Base-by-base conservation (phyloP, 2,113 vertebrate species). In the Oenanthe melanoleuca region DNA sequence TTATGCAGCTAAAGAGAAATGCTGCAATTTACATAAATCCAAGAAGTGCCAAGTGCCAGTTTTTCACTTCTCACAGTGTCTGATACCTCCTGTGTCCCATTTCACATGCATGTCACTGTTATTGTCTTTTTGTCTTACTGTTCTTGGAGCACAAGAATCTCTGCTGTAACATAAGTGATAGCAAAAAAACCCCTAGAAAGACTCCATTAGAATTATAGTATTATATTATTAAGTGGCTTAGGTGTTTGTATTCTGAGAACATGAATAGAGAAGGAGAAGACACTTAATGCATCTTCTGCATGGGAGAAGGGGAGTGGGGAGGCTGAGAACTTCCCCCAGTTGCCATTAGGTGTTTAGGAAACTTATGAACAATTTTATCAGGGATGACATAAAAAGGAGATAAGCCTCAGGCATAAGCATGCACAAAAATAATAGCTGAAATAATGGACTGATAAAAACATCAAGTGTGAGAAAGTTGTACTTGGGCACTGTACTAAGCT, bases 261-360 rank as follows among this genome's bases (percentile, higher is more conserved):
- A 21, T 33, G 70, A 85, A 61, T 1, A 75, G 52, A 84, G 34
- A 9, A 71, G 6, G 14, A 2, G 9, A 89, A 70, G 80, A 67
- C 6, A 29, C 44, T 75, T 34, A 47, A 60, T 23, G 65, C 40
- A 53, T 44, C 47, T 71, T 59, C 37, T 20, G 6, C 4, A 29
- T 0, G 0, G 7, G 8, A 5, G 3, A 8, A 15, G 17, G 10
- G 0, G 1, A 4, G 3, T 1, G 3, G 4, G 9, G 5, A 73
- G 23, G 18, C 19, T 5, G 9, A 47, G 23, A 40, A 29, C n/a
- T 42, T 75, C 53, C 4, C 7, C 5, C 24, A 22, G 24, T 0
- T 74, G 28, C 24, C 71, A 21, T 26, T 85, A 45, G 44, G 19
- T 29, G 8, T 72, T 82, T 73, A 50, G 63, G n/a, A 80, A 95